phyloP scores from a whole-genome alignment of 2,113 vertebrate genomes.

The Peromyscus maniculatus region DNA sequence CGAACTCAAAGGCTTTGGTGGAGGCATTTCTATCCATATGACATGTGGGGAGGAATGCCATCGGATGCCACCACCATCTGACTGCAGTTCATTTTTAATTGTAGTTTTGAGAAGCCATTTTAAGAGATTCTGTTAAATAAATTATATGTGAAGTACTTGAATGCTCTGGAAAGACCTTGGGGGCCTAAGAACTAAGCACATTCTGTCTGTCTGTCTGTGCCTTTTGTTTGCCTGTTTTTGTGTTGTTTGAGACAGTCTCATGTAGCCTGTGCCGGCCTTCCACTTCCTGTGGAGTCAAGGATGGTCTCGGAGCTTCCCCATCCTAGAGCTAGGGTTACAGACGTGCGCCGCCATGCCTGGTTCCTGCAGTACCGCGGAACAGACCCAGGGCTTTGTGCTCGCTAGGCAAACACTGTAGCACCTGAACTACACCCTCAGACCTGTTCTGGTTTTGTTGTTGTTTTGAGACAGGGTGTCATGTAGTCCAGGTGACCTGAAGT shows the following conservation, averaged over 20 bases:
- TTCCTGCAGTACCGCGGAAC: neutral
- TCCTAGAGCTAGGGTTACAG: neutral
- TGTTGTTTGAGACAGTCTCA: neutral
- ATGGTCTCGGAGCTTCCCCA: neutral
- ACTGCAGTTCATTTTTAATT: constrained; percentile 15
- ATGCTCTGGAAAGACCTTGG: neutral
- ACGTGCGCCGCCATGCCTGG: neutral
- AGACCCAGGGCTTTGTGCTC: neutral
- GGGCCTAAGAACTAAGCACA: neutral
- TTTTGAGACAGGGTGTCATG: neutral
- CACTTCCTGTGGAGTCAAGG: neutral
- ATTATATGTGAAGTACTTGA: constrained; percentile 36
- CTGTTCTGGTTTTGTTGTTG: neutral
- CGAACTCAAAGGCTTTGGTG: neutral
- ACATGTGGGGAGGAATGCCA: neutral
- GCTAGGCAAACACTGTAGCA: neutral
- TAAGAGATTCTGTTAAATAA: neutral
- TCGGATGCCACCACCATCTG: too few species aligned
- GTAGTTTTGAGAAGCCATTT: constrained; percentile 20
- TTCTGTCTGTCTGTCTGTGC: neutral
- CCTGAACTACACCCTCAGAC: neutral
- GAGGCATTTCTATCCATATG: neutral
- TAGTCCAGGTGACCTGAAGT: neutral
- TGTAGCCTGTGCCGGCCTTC: fast-evolving
- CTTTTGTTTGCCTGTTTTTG: neutral